These are phyloP conservation scores for Lineus longissimus DNA, from an alignment of 1,140 invertebrate genomes.

Conservation along the genomic window DNA sequence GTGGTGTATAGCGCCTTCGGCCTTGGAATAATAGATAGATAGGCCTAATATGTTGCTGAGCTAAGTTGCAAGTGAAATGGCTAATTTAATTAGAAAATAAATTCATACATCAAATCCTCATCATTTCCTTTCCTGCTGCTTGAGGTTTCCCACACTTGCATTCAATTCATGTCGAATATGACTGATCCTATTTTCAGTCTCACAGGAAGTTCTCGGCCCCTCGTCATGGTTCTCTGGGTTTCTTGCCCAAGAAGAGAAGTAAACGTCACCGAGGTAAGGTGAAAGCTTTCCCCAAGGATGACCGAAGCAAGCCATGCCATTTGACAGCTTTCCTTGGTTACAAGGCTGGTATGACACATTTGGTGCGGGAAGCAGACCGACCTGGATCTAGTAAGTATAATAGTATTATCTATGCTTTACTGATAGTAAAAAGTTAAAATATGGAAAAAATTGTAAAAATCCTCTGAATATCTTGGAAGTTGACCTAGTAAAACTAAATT, in stretches of 20 bases:
- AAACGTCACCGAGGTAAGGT: conserved; percentile 95
- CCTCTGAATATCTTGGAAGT: not conserved
- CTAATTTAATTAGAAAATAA: too few species aligned
- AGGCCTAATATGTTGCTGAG: too few species aligned
- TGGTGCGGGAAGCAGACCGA: conserved; percentile 97
- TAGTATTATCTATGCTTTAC: too few species aligned
- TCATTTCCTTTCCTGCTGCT: too few species aligned
- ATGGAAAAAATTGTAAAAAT: not conserved
- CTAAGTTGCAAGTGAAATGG: too few species aligned
- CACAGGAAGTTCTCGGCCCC: conserved; percentile 99
- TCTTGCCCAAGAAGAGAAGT: conserved; percentile 97
- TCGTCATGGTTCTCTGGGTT: conserved; percentile 98
- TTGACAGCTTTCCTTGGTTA: conserved; percentile 96
- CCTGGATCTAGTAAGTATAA: conserved; percentile 91
- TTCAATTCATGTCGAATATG: too few species aligned
- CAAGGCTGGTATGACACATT: conserved; percentile 99
- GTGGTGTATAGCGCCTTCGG: too few species aligned
- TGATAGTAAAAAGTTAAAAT: too few species aligned
- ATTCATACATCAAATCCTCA: too few species aligned
- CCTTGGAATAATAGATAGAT: too few species aligned
- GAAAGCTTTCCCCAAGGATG: conserved; percentile 99
- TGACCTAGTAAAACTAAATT: not conserved
- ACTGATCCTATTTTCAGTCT: conserved; percentile 69
- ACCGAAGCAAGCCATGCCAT: conserved; percentile 92
- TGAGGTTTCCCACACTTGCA: too few species aligned